A percentile compares a stretch with the other conserved stretches of the same genome.
These are phyloP conservation scores for Troilus luridus DNA, from an alignment of 2,888 invertebrate genomes.

Conservation along the genomic window DNA sequence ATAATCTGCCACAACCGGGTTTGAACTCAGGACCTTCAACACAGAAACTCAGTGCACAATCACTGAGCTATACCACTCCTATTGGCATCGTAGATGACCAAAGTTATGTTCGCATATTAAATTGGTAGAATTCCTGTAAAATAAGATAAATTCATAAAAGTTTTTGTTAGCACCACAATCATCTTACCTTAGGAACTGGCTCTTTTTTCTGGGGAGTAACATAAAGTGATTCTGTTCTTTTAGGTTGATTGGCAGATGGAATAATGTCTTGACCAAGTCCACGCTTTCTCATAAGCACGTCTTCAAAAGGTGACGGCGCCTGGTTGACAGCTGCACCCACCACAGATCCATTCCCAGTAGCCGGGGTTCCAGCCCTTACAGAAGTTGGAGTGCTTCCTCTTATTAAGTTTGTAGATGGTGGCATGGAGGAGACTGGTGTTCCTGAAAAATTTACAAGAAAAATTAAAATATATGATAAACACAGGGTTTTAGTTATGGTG, in stretches of 20 bases:
- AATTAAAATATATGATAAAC: background rate
- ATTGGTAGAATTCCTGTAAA: background rate
- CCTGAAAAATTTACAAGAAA: background rate
- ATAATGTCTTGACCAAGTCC: slow-evolving; percentile 87
- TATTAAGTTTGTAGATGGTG: background rate
- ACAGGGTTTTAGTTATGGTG: background rate
- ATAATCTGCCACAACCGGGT: no score
- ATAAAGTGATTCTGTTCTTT: slow-evolving; percentile 91
- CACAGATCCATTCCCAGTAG: slow-evolving; percentile 76
- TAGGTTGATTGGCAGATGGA: slow-evolving; percentile 89
- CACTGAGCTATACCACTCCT: no score
- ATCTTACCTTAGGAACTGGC: slow-evolving; percentile 66
- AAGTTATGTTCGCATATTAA: no score
- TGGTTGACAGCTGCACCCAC: slow-evolving; percentile 73
- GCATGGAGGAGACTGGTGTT: slow-evolving; percentile 9
- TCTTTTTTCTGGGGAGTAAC: slow-evolving; percentile 73
- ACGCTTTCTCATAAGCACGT: slow-evolving; percentile 84
- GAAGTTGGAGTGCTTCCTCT: slow-evolving; percentile 59
- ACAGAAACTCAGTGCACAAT: no score
- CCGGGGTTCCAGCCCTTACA: slow-evolving; percentile 51
- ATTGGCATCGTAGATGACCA: no score
- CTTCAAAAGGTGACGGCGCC: slow-evolving; percentile 82
- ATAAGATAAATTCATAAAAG: background rate
- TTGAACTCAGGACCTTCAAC: no score
- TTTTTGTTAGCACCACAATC: slow-evolving; percentile 24